Evolutionary conservation across 2,888 invertebrate species (phyloP), one percentile per base, ranked within the genome.

Genomic region (Leptogaster cylindrica): DNA sequence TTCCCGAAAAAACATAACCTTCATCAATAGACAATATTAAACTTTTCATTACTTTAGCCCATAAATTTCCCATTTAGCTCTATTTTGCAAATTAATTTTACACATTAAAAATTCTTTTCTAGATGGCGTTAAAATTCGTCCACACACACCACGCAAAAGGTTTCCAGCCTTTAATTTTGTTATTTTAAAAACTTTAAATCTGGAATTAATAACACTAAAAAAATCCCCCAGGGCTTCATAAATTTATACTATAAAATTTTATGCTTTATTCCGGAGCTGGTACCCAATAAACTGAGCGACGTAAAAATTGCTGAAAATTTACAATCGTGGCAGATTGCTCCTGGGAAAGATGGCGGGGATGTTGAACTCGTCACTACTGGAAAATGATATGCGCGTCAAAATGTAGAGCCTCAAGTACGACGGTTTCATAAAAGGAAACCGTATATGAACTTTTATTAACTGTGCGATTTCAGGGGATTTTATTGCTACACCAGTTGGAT

Each of bases 391-490:
- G n/a, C n/a, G n/a, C n/a, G n/a, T n/a, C 14, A 16, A 18, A 41
- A 41, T 8, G 14, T 12, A 36, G 14, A 6, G 1, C 5, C 41
- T 31, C 41, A 16, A 10, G 41, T 7, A 16, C 14, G 18, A 16
- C 41, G 7, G 18, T 41, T 31, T 41, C 10, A 41, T 41, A n/a
- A n/a, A n/a, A n/a, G n/a, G n/a, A n/a, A n/a, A n/a, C n/a, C n/a
- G n/a, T n/a, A n/a, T n/a, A n/a, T n/a, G n/a, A n/a, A 55, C 39
- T 55, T 55, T 55, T 55, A 55, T 55, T 33, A 55, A 55, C 36
- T 55, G 39, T 55, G 31, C 23, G 52, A 23, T 39, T 36, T 39
- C 39, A 20, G 55, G 23, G 33, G 39, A 39, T 23, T 55, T 55
- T 55, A 55, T 55, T 36, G 39, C 36, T 55, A 14, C 16, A 36